Conservation (phyloP, 2,888 invertebrate species). For the Priocnemis perturbator region DNA sequence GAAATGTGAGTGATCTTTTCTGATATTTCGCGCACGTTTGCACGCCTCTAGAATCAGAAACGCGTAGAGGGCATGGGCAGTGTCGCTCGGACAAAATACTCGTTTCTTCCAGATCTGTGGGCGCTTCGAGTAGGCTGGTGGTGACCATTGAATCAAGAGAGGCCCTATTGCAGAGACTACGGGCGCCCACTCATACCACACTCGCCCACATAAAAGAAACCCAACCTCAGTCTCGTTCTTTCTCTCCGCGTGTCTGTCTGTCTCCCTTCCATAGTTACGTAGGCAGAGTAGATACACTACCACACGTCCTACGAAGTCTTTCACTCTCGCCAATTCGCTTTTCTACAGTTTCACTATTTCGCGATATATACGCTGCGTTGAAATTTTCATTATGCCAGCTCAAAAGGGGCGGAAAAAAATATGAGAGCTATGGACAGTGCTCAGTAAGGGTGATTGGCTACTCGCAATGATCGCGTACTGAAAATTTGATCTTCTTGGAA, state of each 20-base stretch:
- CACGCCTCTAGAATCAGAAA: no score
- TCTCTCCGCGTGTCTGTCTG: background rate
- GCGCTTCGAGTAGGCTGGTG: constrained; percentile 54
- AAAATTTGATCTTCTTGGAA: no score
- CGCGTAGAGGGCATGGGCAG: no score
- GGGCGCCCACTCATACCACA: constrained; percentile 61
- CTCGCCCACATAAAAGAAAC: constrained; percentile 60
- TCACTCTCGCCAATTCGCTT: constrained; percentile 11
- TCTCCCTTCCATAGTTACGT: background rate
- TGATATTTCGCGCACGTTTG: no score
- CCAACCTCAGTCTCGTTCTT: constrained; percentile 9
- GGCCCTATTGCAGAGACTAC: constrained; percentile 43
- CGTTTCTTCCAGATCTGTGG: constrained; percentile 44
- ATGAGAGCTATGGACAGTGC: no score
- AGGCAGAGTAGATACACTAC: constrained; percentile 1
- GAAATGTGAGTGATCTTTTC: no score
- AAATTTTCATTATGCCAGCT: no score
- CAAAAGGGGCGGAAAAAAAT: no score
- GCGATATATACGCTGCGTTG: no score
- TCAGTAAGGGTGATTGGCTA: no score
- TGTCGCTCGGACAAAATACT: constrained; percentile 4
- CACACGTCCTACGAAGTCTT: background rate
- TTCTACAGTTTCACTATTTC: constrained; percentile 1
- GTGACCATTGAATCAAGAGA: constrained; percentile 56
- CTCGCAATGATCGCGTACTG: no score